Base-by-base conservation (phyloP, 2,888 invertebrate genomes). In the Drosophila anomalata region DNA sequence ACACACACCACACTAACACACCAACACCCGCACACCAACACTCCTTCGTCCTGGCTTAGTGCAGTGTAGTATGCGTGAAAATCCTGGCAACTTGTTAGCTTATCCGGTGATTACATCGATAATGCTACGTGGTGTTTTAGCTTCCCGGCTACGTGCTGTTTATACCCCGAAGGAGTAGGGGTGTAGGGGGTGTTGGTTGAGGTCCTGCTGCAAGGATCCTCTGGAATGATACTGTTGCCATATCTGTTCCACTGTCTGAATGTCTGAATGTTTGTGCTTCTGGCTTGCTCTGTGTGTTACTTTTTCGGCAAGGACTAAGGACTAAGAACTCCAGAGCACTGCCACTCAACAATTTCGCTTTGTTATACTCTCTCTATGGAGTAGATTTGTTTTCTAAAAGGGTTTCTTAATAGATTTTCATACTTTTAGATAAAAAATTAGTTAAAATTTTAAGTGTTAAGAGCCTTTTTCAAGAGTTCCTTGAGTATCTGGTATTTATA, bases 81-180 rank as follows among this genome's bases (percentile, higher is more conserved):
- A 91, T 90, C 89, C 89, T 89, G 88, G 88, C 90, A 91, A 91
- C 91, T 91, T 90, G 91, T 91, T 91, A 91, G 91, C 90, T 91
- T 91, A 91, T 91, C 89, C 90, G 90, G 90, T 90, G 91, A 91
- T 91, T 91, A 91, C 91, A 90, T 91, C 90, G 90, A 90, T 90
- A 89, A 84, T 84, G 88, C 87, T 87, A 90, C 90, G 90, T 90
- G 90, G 88, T 88, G 89, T 81, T 83, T 88, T 78, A 84, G 85
- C 85, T 81, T 61, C 65, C 74, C 60, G 56, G 73, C 77, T 88
- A 88, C 85, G 87, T 88, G 85, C 88, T 80, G 87, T 72, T 86
- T 73, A 63, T 77, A 60, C 75, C 65, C 39, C 48, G 33, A 53
- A n/a, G 36, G 71, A 65, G 66, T 46, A 33, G 41, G 31, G 33